A percentile compares a stretch with the other conserved stretches of the same genome.
Conservation (phyloP, 2,888 invertebrate species). For the Synergus laeviventris region DNA sequence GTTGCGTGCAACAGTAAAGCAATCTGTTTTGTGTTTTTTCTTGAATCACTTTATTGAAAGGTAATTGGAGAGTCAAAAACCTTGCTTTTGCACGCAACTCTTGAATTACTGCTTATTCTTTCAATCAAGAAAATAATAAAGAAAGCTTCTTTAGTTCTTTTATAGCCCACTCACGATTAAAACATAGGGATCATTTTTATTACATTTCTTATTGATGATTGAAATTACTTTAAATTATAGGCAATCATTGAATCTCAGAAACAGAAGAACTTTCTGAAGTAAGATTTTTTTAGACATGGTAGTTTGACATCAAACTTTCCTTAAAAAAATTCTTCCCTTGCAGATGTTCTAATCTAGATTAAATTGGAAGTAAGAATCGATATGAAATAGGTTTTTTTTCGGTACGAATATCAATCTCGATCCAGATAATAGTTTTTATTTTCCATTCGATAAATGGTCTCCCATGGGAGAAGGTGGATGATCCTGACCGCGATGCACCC, state of each 20-base stretch:
- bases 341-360: neutral
- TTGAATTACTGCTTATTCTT: slow-evolving; percentile 12
- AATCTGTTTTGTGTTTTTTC: slow-evolving; percentile 32
- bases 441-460: neutral
- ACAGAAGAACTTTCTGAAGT: too few species aligned
- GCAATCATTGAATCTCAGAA: too few species aligned
- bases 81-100: slow-evolving; percentile 32
- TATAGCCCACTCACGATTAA: neutral
- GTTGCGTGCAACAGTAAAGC: slow-evolving; percentile 32
- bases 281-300: too few species aligned
- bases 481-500: slow-evolving; percentile 18
- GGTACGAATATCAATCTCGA: slow-evolving; percentile 16
- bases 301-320: too few species aligned
- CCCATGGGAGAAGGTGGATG: slow-evolving; percentile 22
- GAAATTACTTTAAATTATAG: too few species aligned
- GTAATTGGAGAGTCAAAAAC: slow-evolving; percentile 37
- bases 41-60: slow-evolving; percentile 32
- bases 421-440: slow-evolving; percentile 31
- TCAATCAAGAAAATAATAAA: slow-evolving; percentile 12
- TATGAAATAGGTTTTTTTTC: neutral
- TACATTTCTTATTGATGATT: too few species aligned
- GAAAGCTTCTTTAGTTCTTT: neutral
- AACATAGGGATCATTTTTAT: neutral
- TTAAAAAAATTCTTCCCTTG: too few species aligned
- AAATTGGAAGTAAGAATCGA: slow-evolving; percentile 8